These are phyloP conservation scores for Drosophila hamatofila DNA, from an alignment of 2,888 invertebrate species.

Conservation along the genomic window DNA sequence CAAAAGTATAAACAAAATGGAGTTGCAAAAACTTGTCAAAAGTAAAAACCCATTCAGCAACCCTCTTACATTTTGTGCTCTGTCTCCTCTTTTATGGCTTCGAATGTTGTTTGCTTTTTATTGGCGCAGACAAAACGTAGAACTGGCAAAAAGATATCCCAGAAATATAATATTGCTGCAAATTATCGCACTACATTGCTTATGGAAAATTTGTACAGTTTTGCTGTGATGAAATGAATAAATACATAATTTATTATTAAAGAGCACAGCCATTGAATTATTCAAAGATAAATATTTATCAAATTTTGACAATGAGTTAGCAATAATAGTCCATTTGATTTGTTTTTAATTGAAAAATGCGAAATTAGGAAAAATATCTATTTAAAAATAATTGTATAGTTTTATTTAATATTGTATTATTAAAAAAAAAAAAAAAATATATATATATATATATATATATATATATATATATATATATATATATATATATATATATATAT, in stretches of 20 bases:
- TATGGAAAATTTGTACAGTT: slow-evolving; percentile 55
- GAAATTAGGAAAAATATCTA: no score
- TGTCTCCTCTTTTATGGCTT: slow-evolving; percentile 22
- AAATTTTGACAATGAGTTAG: background rate
- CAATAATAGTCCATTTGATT: background rate
- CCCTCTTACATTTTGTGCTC: slow-evolving; percentile 9
- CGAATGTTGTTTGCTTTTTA: slow-evolving; percentile 38
- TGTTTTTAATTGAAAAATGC: background rate
- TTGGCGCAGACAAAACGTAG: slow-evolving; percentile 22
- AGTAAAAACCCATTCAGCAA: slow-evolving; percentile 11
- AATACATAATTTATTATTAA: slow-evolving; percentile 13
- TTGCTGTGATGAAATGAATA: slow-evolving; percentile 7
- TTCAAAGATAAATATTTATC: background rate
- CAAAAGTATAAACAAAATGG: slow-evolving; percentile 44
- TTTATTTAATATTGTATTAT: no score
- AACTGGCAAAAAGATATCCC: slow-evolving; percentile 39
- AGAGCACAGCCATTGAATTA: background rate
- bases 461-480: no score
- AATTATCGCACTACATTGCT: slow-evolving; percentile 65
- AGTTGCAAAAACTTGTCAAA: slow-evolving; percentile 51
- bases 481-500: no score
- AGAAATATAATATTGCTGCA: slow-evolving; percentile 63
- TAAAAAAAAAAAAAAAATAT: no score
- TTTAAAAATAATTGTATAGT: no score
- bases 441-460: no score